Evolutionary conservation across 2,797 vertebrate species (phyloP).

Genomic region (Helostoma temminkii): DNA sequence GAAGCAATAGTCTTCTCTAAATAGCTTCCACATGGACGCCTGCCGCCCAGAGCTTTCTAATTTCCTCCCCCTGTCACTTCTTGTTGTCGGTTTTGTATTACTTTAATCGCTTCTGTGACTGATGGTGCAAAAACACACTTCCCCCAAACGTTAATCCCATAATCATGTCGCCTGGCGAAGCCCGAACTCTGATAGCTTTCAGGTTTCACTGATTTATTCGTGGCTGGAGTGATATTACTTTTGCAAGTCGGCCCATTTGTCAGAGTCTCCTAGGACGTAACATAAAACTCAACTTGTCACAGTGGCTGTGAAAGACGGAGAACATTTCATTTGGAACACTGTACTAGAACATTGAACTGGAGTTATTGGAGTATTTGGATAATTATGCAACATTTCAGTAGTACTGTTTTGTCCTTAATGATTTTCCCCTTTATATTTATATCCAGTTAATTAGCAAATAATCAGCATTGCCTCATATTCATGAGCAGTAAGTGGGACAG

Average conservation of each 20-base stretch:
- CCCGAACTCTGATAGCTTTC: slow-evolving; percentile 49
- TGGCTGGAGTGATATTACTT: slow-evolving; percentile 50
- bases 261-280: slow-evolving; percentile 16
- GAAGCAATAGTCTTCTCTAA: slow-evolving; percentile 3
- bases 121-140: slow-evolving; percentile 60
- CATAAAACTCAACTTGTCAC: slow-evolving; percentile 15
- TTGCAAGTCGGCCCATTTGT: slow-evolving; percentile 35
- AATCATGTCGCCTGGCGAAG: slow-evolving; percentile 52
- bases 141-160: slow-evolving; percentile 49
- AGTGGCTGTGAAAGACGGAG: not conserved
- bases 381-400: not conserved
- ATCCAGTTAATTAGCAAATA: slow-evolving; percentile 63
- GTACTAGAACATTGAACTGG: not conserved
- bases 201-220: slow-evolving; percentile 54
- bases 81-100: slow-evolving; percentile 55
- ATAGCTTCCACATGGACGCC: slow-evolving; percentile 17
- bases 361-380: too few species aligned
- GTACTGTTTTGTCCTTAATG: not conserved
- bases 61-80: slow-evolving; percentile 62
- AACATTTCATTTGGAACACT: not conserved
- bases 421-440: slow-evolving; percentile 54
- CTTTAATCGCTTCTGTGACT: slow-evolving; percentile 59
- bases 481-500: slow-evolving; percentile 57
- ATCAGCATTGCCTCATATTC: slow-evolving; percentile 56
- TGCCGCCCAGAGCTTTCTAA: slow-evolving; percentile 56